Base-by-base conservation (phyloP, 1,140 invertebrate genomes). In the Drosophila leontia region DNA sequence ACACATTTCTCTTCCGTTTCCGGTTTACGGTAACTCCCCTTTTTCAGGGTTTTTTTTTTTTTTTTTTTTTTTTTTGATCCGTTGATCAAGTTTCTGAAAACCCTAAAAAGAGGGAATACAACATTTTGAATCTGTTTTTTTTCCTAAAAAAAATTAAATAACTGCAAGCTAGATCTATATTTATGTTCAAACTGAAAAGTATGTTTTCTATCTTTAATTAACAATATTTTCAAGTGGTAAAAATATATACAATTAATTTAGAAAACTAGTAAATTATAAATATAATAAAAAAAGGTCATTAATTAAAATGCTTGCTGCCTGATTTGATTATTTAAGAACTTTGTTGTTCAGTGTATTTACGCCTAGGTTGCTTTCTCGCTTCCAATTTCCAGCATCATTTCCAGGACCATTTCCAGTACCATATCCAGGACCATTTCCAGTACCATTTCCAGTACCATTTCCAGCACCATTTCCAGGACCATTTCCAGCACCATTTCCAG, bases 1-100 rank as follows among this genome's bases (percentile, higher is more conserved):
- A 63, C 78, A 82, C 59, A 67, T 83, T 77, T 50, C 37, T 17
- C 45, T 35, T 37, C n/a, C 61, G 23, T 32, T 37, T 13, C 50
- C 19, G 23, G 23, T 47, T 13, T 7, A 1, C 8, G 9, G 32
- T 34, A 9, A 2, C 32, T 34, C 32, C 7, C 32, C 0, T 34
- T n/a, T 15, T 34, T 15, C 15, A 0, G 12, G 9, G 32, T 19
- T 42, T 51, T n/a, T 26, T 13, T 32, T 19, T 42, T 50, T 15
- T 26, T n/a, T n/a, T 19, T 42, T 51, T n/a, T 26, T 13, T 32
- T 19, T 42, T 50, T 15, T 26, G 47, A 48, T 48, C 44, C 19
- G 45, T 9, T 35, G 32, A 48, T 48, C 45, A 48, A 47, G 45
- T 12, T 47, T 7, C 19, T 19, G 5, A 1, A n/a, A 9, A 4